Evolutionary conservation across 2,797 vertebrate genomes (phyloP), one percentile per base, ranked within the genome.

Genomic region (Muscicapa striata): DNA sequence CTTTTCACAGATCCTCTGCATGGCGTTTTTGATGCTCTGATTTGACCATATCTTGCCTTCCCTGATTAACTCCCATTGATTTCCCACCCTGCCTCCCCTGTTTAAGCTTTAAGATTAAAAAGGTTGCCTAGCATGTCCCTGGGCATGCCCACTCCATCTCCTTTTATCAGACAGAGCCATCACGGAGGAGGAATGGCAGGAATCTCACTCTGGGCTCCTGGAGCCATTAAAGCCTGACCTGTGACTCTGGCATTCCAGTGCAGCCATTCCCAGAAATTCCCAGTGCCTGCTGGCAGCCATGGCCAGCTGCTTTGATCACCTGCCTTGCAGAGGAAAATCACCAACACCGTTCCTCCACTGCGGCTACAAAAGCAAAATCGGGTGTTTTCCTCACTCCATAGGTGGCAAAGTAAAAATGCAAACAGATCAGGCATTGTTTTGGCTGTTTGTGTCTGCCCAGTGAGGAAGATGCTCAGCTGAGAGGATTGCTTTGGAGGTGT

Each of bases 191-290:
- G 93, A 93, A 94, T 96, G 7, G 0, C 82, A 92, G 79, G 95
- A 96, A 96, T 93, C 79, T 51, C 79, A 46, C 79, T 89, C 61
- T 6, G 22, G 78, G 87, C 68, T 89, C 63, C 30, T 1, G 3
- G 5, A 40, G 77, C 84, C 78, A 58, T 87, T 77, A 79, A 19
- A 79, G 63, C 38, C 67, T 95, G 95, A 94, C 94, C 94, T 93
- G 94, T 94, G 91, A 79, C 91, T 94, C 88, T 48, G 77, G 67
- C 88, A 91, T 90, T 92, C 55, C 83, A 23, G 29, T 29, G 83
- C 85, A 19, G 14, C 19, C 80, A 76, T 91, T 88, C 93, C 91
- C 88, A 89, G 87, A 73, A 87, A 79, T 59, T 76, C 27, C 59
- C 43, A 6, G 34, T 11, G 51, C 13, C 22, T 57, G 67, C 76